Conservation (phyloP, 2,888 invertebrate genomes). For the Parapristionchus giblindavisi region DNA sequence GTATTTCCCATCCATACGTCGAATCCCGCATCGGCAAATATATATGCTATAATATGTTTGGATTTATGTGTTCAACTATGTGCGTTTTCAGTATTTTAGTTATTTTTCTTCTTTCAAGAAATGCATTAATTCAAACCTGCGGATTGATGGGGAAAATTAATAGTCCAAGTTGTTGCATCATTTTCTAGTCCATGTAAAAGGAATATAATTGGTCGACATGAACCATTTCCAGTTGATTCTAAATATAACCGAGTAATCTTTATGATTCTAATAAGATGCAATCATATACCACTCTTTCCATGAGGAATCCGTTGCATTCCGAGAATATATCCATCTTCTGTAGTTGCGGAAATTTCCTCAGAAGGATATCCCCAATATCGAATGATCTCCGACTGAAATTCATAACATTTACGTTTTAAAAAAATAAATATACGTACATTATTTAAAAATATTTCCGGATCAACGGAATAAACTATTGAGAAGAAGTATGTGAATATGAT, state of each 20-base stretch:
- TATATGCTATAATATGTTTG: slow-evolving; percentile 56
- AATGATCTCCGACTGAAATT: slow-evolving; percentile 20
- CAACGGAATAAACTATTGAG: no score
- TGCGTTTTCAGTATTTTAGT: background rate
- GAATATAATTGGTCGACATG: slow-evolving; percentile 71
- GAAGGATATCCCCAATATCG: slow-evolving; percentile 23
- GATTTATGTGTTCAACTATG: background rate
- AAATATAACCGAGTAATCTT: no score
- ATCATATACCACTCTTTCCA: slow-evolving; percentile 19
- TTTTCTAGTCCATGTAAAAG: slow-evolving; percentile 81
- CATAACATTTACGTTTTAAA: no score
- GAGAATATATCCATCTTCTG: slow-evolving; percentile 23
- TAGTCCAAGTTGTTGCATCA: slow-evolving; percentile 54
- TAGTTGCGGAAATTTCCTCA: background rate
- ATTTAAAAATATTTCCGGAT: background rate
- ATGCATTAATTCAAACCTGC: slow-evolving; percentile 7
- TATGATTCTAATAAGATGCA: no score
- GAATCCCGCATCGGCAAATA: slow-evolving; percentile 75
- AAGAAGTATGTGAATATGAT: no score
- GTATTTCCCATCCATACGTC: slow-evolving; percentile 83
- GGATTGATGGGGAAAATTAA: slow-evolving; percentile 55
- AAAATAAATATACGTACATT: no score
- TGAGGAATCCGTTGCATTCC: slow-evolving; percentile 22
- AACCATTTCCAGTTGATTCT: background rate
- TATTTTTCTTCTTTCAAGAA: no score